These are phyloP conservation scores for Eulemur rubriventer DNA, from an alignment of 2,797 vertebrate genomes.

Conservation along the genomic window DNA sequence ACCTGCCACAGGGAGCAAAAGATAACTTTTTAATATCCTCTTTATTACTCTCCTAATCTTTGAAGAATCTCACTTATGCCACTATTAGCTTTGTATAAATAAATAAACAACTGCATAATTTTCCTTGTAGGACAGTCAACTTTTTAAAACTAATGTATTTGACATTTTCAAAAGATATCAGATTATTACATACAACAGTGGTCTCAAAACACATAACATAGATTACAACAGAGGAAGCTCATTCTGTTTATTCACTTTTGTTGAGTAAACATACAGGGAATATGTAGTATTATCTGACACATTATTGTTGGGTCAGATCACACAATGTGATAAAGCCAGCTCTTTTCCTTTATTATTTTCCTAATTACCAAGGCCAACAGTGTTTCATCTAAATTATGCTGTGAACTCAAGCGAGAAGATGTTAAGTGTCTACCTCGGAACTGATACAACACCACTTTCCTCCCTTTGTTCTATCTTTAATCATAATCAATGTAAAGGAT, in stretches of 20 bases:
- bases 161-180: neutral
- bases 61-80: neutral
- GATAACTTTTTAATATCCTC: neutral
- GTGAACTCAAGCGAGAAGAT: constrained; percentile 27
- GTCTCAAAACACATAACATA: rapidly evolving
- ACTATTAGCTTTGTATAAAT: neutral
- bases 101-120: neutral
- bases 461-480: neutral
- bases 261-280: neutral
- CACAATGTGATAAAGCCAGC: neutral
- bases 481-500: constrained; percentile 19
- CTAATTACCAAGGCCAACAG: neutral
- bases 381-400: constrained; percentile 58
- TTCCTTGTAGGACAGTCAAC: neutral
- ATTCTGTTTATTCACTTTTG: neutral
- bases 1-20: neutral
- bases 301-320: neutral
- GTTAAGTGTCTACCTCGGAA: neutral
- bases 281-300: rapidly evolving
- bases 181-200: no score
- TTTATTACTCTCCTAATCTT: neutral
- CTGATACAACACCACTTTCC: neutral
- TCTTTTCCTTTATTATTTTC: constrained; percentile 1
- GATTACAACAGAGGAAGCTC: neutral
- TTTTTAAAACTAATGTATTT: neutral